Percentiles rank a stretch among this genome's conserved stretches.
Conservation (phyloP, 2,113 vertebrate species). For the Colinus virginianus region DNA sequence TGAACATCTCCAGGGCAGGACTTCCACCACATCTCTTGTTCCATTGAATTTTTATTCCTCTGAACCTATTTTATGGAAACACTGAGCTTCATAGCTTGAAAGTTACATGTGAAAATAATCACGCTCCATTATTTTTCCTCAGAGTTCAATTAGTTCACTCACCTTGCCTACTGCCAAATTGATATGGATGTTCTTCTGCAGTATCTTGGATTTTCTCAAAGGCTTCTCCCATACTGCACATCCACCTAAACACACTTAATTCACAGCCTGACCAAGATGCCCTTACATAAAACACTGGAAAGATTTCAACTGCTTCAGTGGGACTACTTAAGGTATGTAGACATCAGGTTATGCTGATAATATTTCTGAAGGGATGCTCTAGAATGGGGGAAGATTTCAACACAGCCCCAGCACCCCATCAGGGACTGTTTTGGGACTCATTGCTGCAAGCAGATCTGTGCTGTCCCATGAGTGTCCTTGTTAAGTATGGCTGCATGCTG, state of each 20-base stretch:
- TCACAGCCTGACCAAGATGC: not conserved
- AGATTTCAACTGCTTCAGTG: not conserved
- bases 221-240: not conserved
- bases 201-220: not conserved
- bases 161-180: not conserved
- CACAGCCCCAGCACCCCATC: not conserved
- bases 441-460: accelerated
- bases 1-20: too few species aligned
- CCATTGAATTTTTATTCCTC: not conserved
- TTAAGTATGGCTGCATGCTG: accelerated
- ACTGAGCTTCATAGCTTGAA: not conserved
- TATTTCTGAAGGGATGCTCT: not conserved
- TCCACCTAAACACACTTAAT: not conserved
- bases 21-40: too few species aligned
- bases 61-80: not conserved
- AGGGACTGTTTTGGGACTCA: too few species aligned
- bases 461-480: accelerated
- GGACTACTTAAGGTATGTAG: not conserved
- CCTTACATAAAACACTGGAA: not conserved
- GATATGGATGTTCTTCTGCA: not conserved
- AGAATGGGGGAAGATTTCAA: not conserved
- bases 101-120: not conserved
- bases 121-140: not conserved
- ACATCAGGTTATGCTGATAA: not conserved
- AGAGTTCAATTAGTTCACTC: not conserved